These are phyloP conservation scores for Myrmophylax atrothorax DNA, from an alignment of 2,113 vertebrate genomes.

Conservation along the genomic window DNA sequence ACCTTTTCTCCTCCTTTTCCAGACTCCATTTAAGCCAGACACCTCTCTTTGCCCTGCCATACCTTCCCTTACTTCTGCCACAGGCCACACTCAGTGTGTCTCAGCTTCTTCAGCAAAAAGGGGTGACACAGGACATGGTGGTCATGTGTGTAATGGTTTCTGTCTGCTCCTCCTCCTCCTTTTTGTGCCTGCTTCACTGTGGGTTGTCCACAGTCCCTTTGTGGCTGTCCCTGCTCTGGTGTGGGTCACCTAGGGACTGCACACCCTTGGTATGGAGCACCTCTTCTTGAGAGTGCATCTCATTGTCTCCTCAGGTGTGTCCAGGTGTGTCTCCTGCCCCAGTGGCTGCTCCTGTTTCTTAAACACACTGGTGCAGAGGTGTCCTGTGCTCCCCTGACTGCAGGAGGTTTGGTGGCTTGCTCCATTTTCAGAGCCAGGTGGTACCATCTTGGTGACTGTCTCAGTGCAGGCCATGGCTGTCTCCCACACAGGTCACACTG, in stretches of 20 bases:
- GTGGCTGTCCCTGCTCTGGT: not conserved
- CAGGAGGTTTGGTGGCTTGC: not conserved
- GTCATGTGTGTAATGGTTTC: not conserved
- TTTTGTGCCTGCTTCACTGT: not conserved
- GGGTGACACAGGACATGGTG: not conserved
- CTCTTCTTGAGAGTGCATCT: not conserved
- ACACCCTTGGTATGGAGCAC: not conserved
- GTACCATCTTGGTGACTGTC: not conserved
- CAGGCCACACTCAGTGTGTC: not conserved
- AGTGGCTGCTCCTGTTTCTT: not conserved
- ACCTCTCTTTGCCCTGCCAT: fast-evolving
- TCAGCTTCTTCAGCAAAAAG: not conserved
- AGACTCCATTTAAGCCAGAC: not conserved
- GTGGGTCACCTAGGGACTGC: not conserved
- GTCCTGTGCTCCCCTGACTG: not conserved
- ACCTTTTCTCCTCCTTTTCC: not conserved
- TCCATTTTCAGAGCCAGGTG: not conserved
- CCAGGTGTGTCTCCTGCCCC: not conserved
- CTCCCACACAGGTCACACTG: not conserved
- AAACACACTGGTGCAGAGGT: not conserved
- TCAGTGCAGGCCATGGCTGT: not conserved
- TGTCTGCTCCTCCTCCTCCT: not conserved
- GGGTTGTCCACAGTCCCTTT: not conserved
- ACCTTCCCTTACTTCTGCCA: not conserved
- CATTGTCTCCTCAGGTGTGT: not conserved